Evolutionary conservation across 2,888 invertebrate genomes (phyloP).

Genomic region (Rapana venosa): DNA sequence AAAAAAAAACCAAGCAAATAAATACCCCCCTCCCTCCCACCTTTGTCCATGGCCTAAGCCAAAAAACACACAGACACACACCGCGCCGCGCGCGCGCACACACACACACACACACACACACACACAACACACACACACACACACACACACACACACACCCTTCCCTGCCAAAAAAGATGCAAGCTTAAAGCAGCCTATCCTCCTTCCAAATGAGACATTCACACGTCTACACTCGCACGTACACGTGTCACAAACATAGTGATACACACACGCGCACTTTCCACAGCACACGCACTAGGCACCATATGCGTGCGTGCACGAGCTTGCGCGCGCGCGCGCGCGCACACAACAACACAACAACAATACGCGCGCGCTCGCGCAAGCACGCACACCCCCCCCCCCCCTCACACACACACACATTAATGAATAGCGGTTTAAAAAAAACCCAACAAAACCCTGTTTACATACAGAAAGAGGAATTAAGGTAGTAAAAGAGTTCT

Average conservation of each 20-base stretch:
- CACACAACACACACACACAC: background rate
- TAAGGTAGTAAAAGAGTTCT: background rate
- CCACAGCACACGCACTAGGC: no score
- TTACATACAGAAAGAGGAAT: background rate
- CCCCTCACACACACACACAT: background rate
- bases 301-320: no score
- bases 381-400: background rate
- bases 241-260: no score
- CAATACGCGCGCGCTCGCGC: background rate
- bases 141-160: background rate
- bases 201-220: no score
- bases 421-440: no score
- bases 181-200: no score
- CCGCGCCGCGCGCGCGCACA: background rate
- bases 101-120: constrained; percentile 18
- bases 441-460: no score
- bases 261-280: no score
- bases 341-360: no score
- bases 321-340: background rate
- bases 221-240: background rate
- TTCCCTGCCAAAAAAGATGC: background rate
- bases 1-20: no score
- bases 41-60: no score
- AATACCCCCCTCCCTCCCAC: no score
- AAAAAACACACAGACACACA: background rate